These are phyloP conservation scores for Mycetomoellerius zeteki DNA, from an alignment of 1,140 invertebrate genomes.

Conservation along the genomic window DNA sequence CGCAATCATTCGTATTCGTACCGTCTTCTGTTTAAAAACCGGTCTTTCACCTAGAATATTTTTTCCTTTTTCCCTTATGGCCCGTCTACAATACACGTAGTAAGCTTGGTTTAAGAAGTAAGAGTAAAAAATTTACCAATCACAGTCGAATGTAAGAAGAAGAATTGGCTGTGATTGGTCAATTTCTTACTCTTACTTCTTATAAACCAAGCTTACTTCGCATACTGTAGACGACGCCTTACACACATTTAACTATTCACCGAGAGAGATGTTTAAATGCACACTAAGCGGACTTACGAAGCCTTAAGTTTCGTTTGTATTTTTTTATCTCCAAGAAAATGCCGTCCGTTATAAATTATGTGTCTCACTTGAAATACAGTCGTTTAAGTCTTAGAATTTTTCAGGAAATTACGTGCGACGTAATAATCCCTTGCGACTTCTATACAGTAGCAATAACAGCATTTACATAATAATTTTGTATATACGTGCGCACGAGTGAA, in stretches of 20 bases:
- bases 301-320: background rate
- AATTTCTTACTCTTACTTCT: too few species aligned
- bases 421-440: background rate
- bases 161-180: too few species aligned
- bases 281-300: background rate
- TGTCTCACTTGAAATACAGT: background rate
- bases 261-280: slow-evolving; percentile 15
- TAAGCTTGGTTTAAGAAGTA: too few species aligned
- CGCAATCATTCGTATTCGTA: background rate
- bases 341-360: background rate
- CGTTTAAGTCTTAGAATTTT: background rate
- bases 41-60: background rate
- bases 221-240: too few species aligned
- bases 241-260: background rate
- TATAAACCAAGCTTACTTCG: too few species aligned
- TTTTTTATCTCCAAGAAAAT: background rate
- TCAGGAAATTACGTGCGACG: background rate
- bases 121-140: too few species aligned
- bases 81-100: too few species aligned
- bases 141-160: too few species aligned
- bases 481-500: too few species aligned
- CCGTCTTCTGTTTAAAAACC: background rate
- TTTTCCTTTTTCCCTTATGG: background rate
- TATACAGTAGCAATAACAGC: background rate
- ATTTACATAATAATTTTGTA: background rate